Conservation (phyloP, 1,140 invertebrate genomes). For the Ruditapes philippinarum region DNA sequence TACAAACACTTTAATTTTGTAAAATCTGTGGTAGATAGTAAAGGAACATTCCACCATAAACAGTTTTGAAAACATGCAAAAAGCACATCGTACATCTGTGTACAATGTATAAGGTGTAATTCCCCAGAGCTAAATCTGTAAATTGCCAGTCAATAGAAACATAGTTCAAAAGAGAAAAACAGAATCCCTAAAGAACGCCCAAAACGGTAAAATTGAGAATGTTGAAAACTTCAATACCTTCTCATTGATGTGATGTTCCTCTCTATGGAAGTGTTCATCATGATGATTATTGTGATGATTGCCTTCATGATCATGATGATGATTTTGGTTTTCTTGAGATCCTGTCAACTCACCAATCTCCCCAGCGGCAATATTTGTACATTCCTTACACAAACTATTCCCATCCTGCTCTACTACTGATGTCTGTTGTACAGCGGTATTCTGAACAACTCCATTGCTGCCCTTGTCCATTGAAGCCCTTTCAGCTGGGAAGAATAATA, state of each 20-base stretch:
- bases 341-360: background rate
- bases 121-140: too few relatives aligned
- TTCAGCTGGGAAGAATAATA: background rate
- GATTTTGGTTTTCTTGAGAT: background rate
- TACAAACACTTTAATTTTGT: background rate
- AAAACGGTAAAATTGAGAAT: too few relatives aligned
- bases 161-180: too few relatives aligned
- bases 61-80: too few relatives aligned
- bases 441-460: background rate
- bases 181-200: too few relatives aligned
- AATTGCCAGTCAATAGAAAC: too few relatives aligned
- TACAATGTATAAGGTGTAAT: too few relatives aligned
- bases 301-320: too few relatives aligned
- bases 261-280: constrained; percentile 76
- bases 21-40: too few relatives aligned
- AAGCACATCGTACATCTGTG: too few relatives aligned
- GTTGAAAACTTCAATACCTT: constrained; percentile 67
- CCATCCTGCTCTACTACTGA: too few relatives aligned
- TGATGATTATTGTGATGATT: constrained; percentile 44
- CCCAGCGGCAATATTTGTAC: background rate
- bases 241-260: constrained; percentile 76
- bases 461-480: constrained; percentile 22
- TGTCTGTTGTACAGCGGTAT: background rate
- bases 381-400: background rate
- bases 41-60: too few relatives aligned